Evolutionary conservation across 1,140 invertebrate species (phyloP).

Genomic region (Mycetomoellerius zeteki): DNA sequence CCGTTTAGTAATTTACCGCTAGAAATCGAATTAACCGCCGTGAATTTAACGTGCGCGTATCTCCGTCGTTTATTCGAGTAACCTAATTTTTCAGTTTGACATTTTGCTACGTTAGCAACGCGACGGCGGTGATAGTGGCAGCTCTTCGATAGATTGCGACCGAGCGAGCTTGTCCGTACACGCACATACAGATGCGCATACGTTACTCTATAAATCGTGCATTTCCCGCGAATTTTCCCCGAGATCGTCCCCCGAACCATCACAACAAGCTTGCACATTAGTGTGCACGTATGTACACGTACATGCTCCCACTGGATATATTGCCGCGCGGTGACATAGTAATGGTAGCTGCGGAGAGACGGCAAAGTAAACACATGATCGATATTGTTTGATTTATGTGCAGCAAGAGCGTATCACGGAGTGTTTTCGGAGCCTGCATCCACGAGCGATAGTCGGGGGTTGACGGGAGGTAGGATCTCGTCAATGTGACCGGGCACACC

Average conservation of each 20-base stretch:
- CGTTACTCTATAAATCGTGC: conserved; percentile 60
- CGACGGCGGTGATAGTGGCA: not conserved
- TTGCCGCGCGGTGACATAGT: conserved; percentile 56
- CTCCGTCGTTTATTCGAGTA: conserved; percentile 35
- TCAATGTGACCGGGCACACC: conserved; percentile 31
- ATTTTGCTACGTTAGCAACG: conserved; percentile 15
- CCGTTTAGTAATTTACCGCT: conserved; percentile 51
- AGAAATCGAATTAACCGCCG: conserved; percentile 41
- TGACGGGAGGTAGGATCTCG: conserved; percentile 15
- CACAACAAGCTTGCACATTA: conserved; percentile 20
- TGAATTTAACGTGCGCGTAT: conserved; percentile 42
- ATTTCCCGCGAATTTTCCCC: conserved; percentile 62
- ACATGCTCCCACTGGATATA: conserved; percentile 20
- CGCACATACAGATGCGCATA: conserved; percentile 14
- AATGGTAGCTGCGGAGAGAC: conserved; percentile 58
- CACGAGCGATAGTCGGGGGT: conserved; percentile 55
- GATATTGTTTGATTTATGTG: conserved; percentile 76
- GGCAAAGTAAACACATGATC: conserved; percentile 72
- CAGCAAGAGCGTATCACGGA: conserved; percentile 54
- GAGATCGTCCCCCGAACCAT: conserved; percentile 31
- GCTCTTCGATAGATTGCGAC: conserved; percentile 55
- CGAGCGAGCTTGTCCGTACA: conserved; percentile 18
- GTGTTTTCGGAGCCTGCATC: conserved; percentile 69
- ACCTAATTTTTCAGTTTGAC: conserved; percentile 53
- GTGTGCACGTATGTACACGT: not conserved